These are phyloP conservation scores for Pangasius krempfi DNA, from an alignment of 2,797 vertebrate genomes.

Conservation along the genomic window DNA sequence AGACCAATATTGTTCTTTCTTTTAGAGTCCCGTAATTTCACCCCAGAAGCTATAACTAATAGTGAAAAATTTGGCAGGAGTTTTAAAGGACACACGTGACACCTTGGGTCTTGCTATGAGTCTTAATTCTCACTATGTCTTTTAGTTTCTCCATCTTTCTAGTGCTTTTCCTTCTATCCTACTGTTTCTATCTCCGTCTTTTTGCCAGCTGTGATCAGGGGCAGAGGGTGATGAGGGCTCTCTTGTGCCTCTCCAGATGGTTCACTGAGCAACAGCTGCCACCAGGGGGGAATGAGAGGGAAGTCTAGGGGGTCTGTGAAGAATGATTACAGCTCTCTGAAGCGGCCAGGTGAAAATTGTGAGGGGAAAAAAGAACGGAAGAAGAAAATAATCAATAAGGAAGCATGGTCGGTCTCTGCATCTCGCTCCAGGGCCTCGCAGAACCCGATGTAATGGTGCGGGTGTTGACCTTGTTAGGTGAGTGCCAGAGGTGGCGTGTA, in stretches of 20 bases:
- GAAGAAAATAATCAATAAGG: slow-evolving; percentile 69
- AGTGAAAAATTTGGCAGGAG: too few species aligned
- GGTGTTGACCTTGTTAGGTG: slow-evolving; percentile 46
- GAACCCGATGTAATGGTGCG: slow-evolving; percentile 24
- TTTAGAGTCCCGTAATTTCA: not conserved
- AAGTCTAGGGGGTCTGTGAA: slow-evolving; percentile 42
- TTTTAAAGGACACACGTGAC: slow-evolving; percentile 62
- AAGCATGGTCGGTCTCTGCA: slow-evolving; percentile 6
- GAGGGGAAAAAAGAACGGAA: slow-evolving; percentile 42
- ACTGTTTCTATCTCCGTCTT: slow-evolving; percentile 39
- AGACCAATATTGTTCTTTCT: not conserved
- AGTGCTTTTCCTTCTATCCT: not conserved
- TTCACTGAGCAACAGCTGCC: slow-evolving; percentile 75
- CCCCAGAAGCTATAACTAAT: not conserved
- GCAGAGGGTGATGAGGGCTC: slow-evolving; percentile 75
- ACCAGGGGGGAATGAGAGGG: slow-evolving; percentile 48
- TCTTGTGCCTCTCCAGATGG: slow-evolving; percentile 77
- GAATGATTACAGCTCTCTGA: slow-evolving; percentile 72
- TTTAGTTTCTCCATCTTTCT: slow-evolving; percentile 37
- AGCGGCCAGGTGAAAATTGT: slow-evolving; percentile 70
- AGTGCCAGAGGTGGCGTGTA: slow-evolving; percentile 51
- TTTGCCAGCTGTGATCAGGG: slow-evolving; percentile 73
- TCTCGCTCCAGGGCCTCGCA: slow-evolving; percentile 41
- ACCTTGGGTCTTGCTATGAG: slow-evolving; percentile 46
- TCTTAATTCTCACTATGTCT: not conserved